These are phyloP conservation scores for Yponomeuta malinellus DNA, from an alignment of 2,888 invertebrate genomes.

Conservation along the genomic window DNA sequence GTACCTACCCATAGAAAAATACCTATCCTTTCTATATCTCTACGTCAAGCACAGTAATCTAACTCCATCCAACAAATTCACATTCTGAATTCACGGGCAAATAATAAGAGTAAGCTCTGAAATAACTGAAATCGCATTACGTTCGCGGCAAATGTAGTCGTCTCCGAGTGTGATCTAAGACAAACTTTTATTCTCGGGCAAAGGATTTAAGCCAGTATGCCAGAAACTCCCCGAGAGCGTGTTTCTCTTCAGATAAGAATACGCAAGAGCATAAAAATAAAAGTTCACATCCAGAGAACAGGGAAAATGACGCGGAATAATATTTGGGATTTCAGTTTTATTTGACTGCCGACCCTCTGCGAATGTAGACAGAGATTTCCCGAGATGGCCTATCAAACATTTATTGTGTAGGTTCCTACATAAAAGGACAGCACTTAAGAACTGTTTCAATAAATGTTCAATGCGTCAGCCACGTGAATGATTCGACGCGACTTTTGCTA, in stretches of 20 bases:
- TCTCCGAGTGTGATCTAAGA: conserved; percentile 43
- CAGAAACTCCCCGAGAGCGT: conserved; percentile 64
- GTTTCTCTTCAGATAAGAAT: conserved; percentile 70
- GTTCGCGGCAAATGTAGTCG: conserved; percentile 13
- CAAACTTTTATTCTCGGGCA: conserved; percentile 46
- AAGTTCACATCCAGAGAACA: conserved; percentile 71
- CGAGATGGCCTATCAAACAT: conserved; percentile 75
- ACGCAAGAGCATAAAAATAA: conserved; percentile 74
- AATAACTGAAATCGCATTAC: conserved; percentile 13
- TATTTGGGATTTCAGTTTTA: conserved; percentile 74
- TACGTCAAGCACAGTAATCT: not conserved
- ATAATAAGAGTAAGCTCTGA: conserved; percentile 4
- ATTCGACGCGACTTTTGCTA: not conserved
- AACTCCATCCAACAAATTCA: not conserved
- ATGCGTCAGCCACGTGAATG: conserved; percentile 25
- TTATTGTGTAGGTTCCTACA: conserved; percentile 68
- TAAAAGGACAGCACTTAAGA: conserved; percentile 74
- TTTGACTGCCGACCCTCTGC: conserved; percentile 73
- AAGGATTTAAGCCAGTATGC: conserved; percentile 68
- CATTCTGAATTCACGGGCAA: not conserved
- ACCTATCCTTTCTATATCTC: no score
- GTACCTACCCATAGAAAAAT: conserved; percentile 14
- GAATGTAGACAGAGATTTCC: conserved; percentile 74
- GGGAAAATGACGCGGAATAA: conserved; percentile 72
- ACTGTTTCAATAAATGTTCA: conserved; percentile 71